Evolutionary conservation across 2,113 vertebrate species (phyloP).

Genomic region (Sciurus niger): DNA sequence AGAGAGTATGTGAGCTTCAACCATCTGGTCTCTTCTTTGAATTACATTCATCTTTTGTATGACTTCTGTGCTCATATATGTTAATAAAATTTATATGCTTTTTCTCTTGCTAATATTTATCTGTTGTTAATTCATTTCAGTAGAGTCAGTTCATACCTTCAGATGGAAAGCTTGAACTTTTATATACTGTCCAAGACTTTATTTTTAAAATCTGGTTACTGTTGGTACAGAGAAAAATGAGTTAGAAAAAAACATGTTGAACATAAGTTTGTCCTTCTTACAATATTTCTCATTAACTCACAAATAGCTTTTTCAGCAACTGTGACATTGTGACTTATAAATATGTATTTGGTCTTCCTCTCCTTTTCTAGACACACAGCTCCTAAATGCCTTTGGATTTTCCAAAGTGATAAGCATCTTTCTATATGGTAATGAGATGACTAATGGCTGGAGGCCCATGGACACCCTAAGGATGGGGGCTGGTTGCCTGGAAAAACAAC

Average conservation of each 20-base stretch:
- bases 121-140: not conserved
- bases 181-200: not conserved
- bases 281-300: not conserved
- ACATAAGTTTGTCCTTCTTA: not conserved
- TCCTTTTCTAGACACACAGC: not conserved
- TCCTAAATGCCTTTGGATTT: not conserved
- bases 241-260: not conserved
- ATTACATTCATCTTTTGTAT: not conserved
- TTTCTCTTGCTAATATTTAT: too few species aligned
- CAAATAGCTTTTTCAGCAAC: not conserved
- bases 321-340: not conserved
- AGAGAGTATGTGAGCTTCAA: not conserved
- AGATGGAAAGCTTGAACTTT: not conserved
- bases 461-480: too few species aligned
- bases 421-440: not conserved
- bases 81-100: too few species aligned
- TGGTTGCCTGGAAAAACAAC: not conserved
- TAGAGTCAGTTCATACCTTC: not conserved
- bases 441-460: too few species aligned
- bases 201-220: constrained; percentile 9
- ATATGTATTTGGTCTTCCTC: too few species aligned
- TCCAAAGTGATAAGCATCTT: not conserved
- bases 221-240: not conserved
- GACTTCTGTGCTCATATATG: not conserved
- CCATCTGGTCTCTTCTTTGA: not conserved